A percentile compares a stretch with the other conserved stretches of the same genome.
Evolutionary conservation across 1,140 invertebrate species (phyloP).

Genomic region (Drosophila setifemur): DNA sequence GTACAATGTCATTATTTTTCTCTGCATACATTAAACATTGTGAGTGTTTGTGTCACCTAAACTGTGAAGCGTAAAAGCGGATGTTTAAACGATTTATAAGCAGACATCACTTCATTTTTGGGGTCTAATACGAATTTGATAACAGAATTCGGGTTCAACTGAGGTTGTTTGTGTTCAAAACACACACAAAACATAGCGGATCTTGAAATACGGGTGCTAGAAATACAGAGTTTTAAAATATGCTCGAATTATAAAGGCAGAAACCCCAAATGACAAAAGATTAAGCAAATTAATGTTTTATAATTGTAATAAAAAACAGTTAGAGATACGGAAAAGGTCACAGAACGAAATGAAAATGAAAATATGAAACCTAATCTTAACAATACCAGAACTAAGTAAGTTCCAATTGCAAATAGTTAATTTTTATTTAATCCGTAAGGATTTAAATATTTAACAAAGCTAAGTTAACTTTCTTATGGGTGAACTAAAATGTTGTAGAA

Average conservation of each 20-base stretch:
- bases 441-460: no score
- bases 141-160: slow-evolving; percentile 21
- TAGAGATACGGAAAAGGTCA: no score
- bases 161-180: slow-evolving; percentile 2
- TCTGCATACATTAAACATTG: not conserved
- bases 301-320: no score
- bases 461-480: no score
- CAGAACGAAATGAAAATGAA: no score
- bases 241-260: not conserved
- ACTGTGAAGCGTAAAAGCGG: slow-evolving; percentile 52
- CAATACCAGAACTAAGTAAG: no score
- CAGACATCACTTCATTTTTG: slow-evolving; percentile 32
- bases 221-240: not conserved
- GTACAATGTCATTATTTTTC: not conserved
- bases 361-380: no score
- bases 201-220: not conserved
- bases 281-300: no score
- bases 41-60: slow-evolving; percentile 40
- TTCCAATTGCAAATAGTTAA: no score
- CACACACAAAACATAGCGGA: slow-evolving; percentile 2
- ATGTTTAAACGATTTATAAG: slow-evolving; percentile 67
- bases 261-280: no score
- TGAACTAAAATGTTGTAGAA: no score
- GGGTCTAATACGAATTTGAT: slow-evolving; percentile 21
- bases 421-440: no score